Evolutionary conservation across 2,797 vertebrate species (phyloP).

Genomic region (Parambassis ranga): DNA sequence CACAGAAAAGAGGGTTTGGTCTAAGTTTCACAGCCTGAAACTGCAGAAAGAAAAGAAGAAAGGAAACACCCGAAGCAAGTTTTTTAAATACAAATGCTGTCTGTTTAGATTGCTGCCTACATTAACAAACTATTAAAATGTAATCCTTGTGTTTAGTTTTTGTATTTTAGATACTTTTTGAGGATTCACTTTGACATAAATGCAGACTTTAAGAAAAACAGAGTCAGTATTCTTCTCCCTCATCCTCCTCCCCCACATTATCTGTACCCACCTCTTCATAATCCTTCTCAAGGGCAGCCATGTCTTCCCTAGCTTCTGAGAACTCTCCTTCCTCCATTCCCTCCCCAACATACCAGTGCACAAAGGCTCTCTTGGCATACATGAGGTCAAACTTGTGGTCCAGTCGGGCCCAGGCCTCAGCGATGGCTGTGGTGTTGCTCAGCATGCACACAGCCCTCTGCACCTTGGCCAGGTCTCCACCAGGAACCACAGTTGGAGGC

Average conservation of each 20-base stretch:
- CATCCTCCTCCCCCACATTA: constrained; percentile 66
- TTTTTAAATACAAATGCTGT: not conserved
- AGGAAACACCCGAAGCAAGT: not conserved
- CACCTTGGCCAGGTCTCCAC: constrained; percentile 90
- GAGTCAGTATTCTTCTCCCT: constrained; percentile 75
- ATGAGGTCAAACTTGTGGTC: constrained; percentile 97
- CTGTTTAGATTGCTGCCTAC: not conserved
- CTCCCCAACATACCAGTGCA: constrained; percentile 90
- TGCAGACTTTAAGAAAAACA: constrained; percentile 9
- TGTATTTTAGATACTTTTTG: not conserved
- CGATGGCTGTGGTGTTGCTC: constrained; percentile 94
- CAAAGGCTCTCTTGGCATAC: constrained; percentile 96
- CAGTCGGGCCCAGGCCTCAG: constrained; percentile 92
- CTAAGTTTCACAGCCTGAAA: constrained; percentile 21
- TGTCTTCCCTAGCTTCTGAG: constrained; percentile 63
- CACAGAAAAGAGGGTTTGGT: constrained; percentile 35
- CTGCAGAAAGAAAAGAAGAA: not conserved
- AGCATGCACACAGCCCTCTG: constrained; percentile 94
- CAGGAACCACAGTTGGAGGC: constrained; percentile 90
- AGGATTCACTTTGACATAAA: not conserved
- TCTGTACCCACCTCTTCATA: constrained; percentile 32
- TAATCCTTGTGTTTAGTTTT: not conserved
- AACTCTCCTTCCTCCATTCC: constrained; percentile 73
- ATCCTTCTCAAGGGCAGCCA: constrained; percentile 17
- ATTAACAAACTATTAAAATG: not conserved